These are phyloP conservation scores for Hippopotamyrus pictus DNA, from an alignment of 2,797 vertebrate genomes.

Conservation along the genomic window DNA sequence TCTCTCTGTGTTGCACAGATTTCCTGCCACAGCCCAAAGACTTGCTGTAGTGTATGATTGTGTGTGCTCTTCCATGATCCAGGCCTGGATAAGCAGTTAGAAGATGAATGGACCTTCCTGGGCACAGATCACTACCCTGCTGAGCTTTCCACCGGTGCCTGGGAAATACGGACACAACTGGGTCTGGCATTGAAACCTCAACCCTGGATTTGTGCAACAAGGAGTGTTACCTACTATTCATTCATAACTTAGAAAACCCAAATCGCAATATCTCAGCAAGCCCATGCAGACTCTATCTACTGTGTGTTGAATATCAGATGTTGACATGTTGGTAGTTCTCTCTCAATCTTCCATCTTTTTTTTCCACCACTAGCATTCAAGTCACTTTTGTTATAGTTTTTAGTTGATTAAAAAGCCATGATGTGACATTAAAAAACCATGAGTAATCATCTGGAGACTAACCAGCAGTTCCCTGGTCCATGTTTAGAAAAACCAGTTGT, in stretches of 20 bases:
- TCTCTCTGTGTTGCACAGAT: background rate
- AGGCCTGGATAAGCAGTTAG: background rate
- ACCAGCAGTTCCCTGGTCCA: background rate
- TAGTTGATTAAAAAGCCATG: background rate
- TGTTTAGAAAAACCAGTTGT: background rate
- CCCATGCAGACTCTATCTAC: background rate
- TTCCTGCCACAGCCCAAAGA: background rate
- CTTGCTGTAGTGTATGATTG: background rate
- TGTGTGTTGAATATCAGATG: background rate
- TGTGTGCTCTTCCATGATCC: background rate
- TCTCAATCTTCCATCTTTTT: background rate
- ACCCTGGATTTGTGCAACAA: background rate
- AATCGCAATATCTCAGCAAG: background rate
- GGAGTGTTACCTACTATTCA: background rate
- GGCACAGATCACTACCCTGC: background rate
- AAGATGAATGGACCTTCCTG: background rate
- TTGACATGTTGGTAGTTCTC: background rate
- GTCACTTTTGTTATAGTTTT: background rate
- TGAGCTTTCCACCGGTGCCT: background rate
- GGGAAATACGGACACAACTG: background rate
- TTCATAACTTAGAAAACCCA: background rate
- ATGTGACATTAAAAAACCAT: background rate
- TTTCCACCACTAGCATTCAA: background rate
- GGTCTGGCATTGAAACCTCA: background rate
- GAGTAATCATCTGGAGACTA: background rate